Percentiles rank a stretch among this genome's conserved stretches.
phyloP scores from a whole-genome alignment of 30 jellyfish, hydroid and myxozoan genomes.

The Pelagia noctiluca region DNA sequence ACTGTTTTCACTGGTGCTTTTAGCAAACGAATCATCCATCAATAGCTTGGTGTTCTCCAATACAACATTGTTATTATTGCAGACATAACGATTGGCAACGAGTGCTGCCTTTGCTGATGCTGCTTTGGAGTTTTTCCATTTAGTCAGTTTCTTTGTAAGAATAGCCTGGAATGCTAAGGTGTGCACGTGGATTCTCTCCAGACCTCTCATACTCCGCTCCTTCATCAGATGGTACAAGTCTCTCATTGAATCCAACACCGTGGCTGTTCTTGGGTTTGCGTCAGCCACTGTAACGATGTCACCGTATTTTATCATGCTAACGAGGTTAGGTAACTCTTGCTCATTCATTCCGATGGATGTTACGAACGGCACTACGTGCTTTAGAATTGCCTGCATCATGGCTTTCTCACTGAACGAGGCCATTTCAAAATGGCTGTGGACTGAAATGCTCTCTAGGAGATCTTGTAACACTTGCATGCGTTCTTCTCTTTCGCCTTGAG shows the following conservation, averaged over 20 bases:
- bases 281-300: slow-evolving; percentile 73
- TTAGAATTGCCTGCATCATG: slow-evolving; percentile 81
- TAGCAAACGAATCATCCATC: slow-evolving; percentile 95
- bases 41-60: slow-evolving; percentile 68
- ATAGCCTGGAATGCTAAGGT: slow-evolving; percentile 89
- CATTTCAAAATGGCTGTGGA: slow-evolving; percentile 88
- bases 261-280: slow-evolving; percentile 94
- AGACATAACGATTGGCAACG: slow-evolving; percentile 83
- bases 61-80: slow-evolving; percentile 71
- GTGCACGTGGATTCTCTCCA: slow-evolving; percentile 90
- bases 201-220: slow-evolving; percentile 64
- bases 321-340: slow-evolving; percentile 92
- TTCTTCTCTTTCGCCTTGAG: slow-evolving; percentile 78
- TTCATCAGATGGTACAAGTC: slow-evolving; percentile 57
- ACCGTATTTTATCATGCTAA: slow-evolving; percentile 83
- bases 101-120: slow-evolving; percentile 94
- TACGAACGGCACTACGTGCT: slow-evolving; percentile 85
- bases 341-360: slow-evolving; percentile 95
- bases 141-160: slow-evolving; percentile 57
- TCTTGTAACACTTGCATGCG: slow-evolving; percentile 79
- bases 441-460: slow-evolving; percentile 52
- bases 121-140: slow-evolving; percentile 81
- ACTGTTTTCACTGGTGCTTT: slow-evolving; percentile 46
- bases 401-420: slow-evolving; percentile 94
- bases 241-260: slow-evolving; percentile 79